phyloP scores from a whole-genome alignment of 2,888 invertebrate species.

The Tipula unca region DNA sequence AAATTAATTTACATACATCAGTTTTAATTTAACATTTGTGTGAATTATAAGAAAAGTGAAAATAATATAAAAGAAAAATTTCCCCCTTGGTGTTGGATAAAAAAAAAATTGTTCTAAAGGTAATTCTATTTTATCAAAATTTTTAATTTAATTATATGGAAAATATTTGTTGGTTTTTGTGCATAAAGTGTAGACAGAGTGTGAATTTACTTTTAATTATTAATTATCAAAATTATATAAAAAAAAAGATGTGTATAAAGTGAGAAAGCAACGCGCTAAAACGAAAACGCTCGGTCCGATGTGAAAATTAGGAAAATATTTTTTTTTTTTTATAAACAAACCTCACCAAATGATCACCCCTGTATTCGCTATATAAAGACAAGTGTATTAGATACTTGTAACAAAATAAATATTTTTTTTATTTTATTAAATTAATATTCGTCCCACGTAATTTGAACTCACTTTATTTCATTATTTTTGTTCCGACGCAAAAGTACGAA shows the following conservation, averaged over 20 bases:
- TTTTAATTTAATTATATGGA: neutral
- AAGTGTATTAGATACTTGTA: neutral
- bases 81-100: neutral
- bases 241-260: neutral
- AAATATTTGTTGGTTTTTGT: neutral
- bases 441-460: neutral
- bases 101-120: neutral
- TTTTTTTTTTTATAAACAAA: neutral
- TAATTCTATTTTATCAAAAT: neutral
- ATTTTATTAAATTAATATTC: neutral
- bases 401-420: neutral
- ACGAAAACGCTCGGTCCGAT: neutral
- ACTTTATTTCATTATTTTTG: neutral
- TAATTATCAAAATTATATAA: neutral
- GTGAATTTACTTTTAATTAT: neutral
- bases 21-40: slow-evolving; percentile 14
- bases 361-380: neutral
- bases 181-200: too few relatives aligned
- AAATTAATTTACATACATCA: slow-evolving; percentile 15
- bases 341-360: neutral
- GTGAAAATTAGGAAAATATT: too few relatives aligned
- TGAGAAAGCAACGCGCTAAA: neutral
- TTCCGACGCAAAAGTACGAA: neutral
- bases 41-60: slow-evolving; percentile 14
- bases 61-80: neutral